Evolutionary conservation across 2,888 invertebrate genomes (phyloP).

Genomic region (Drosophila parthenogenetica): DNA sequence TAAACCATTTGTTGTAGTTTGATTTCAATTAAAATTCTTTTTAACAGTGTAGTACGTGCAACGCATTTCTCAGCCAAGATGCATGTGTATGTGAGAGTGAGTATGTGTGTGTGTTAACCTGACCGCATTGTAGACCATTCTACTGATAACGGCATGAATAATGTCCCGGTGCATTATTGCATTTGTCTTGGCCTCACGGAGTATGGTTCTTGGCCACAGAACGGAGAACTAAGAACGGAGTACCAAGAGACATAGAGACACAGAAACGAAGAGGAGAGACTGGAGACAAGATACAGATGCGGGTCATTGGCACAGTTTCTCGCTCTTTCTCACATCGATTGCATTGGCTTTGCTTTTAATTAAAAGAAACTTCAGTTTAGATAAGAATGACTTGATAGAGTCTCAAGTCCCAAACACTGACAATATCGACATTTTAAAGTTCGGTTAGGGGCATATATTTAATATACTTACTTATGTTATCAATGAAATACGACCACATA

Average conservation of each 20-base stretch:
- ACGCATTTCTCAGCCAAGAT: constrained; percentile 58
- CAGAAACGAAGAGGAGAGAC: constrained; percentile 2
- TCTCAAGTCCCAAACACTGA: constrained; percentile 41
- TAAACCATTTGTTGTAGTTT: too few species aligned
- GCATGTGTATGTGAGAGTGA: constrained; percentile 15
- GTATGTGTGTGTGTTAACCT: constrained; percentile 23
- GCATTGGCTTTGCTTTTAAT: constrained; percentile 67
- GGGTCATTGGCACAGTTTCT: constrained; percentile 73
- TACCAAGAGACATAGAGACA: neutral
- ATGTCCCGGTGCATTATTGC: constrained; percentile 79
- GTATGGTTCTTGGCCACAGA: constrained; percentile 35
- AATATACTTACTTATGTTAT: constrained; percentile 61
- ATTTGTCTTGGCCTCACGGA: constrained; percentile 67
- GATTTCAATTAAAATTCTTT: neutral
- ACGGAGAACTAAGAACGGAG: constrained; percentile 13
- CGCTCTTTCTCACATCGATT: constrained; percentile 27
- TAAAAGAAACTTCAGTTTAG: constrained; percentile 77
- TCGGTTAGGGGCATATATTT: constrained; percentile 47
- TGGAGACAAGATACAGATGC: constrained; percentile 55
- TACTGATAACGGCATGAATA: constrained; percentile 78
- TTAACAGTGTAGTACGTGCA: constrained; percentile 32
- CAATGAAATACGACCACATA: constrained; percentile 71
- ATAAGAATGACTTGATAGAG: constrained; percentile 71
- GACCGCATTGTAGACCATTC: constrained; percentile 56
- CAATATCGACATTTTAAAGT: constrained; percentile 56